phyloP scores from a whole-genome alignment of 2,797 vertebrate genomes.

The Sciaenops ocellatus region DNA sequence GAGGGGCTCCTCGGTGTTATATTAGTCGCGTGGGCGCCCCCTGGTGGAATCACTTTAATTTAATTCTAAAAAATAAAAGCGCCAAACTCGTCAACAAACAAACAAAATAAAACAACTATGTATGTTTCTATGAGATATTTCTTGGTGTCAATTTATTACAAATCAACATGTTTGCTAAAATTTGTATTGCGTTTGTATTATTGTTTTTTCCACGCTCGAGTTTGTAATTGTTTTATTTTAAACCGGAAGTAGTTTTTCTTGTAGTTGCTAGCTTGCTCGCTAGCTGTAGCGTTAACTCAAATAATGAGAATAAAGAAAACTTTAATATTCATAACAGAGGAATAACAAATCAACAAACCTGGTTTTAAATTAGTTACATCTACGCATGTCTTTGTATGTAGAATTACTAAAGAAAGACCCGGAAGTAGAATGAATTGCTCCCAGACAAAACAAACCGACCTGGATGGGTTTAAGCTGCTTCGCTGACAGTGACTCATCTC shows the following conservation, averaged over 20 bases:
- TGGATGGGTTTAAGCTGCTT: not conserved
- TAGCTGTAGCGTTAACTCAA: not conserved
- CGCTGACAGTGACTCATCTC: fast-evolving
- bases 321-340: not conserved
- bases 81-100: not conserved
- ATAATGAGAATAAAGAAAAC: too few species aligned
- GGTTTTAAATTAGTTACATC: fast-evolving
- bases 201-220: too few species aligned
- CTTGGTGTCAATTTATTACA: not conserved
- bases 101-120: too few species aligned
- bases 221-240: not conserved
- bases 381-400: too few species aligned
- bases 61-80: not conserved
- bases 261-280: not conserved
- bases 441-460: not conserved
- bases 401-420: not conserved
- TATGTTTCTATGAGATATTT: fast-evolving
- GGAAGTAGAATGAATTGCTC: not conserved
- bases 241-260: constrained; percentile 14
- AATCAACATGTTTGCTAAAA: fast-evolving
- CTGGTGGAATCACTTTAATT: not conserved
- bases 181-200: too few species aligned
- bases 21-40: not conserved
- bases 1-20: fast-evolving
- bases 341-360: not conserved